phyloP scores from a whole-genome alignment of 1,140 invertebrate genomes.

The Orius insidiosus region DNA sequence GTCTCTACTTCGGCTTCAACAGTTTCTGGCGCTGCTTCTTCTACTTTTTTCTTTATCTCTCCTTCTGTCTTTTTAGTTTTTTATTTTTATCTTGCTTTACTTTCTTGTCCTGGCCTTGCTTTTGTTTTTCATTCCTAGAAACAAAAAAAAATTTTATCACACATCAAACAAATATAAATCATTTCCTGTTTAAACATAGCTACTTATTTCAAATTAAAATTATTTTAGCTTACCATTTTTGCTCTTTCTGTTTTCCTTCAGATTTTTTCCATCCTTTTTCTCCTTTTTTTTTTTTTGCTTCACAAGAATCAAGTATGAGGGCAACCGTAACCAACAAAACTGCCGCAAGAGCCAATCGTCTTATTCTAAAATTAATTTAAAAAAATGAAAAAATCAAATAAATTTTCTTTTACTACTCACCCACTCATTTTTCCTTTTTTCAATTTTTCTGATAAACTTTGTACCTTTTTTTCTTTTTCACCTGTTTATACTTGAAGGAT shows the following conservation, averaged over 20 bases:
- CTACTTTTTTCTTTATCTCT: too few relatives aligned
- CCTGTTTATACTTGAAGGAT: too few relatives aligned
- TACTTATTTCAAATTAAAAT: background rate
- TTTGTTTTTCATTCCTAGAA: too few relatives aligned
- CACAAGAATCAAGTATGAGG: constrained; percentile 1
- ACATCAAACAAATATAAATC: background rate
- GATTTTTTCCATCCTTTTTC: constrained; percentile 1
- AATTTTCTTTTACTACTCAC: background rate
- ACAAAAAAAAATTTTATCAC: too few relatives aligned
- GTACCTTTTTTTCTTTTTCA: too few relatives aligned
- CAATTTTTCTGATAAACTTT: too few relatives aligned
- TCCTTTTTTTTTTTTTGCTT: constrained; percentile 2
- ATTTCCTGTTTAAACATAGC: background rate
- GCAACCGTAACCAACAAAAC: constrained; percentile 5
- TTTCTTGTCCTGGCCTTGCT: too few relatives aligned
- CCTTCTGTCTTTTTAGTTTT: too few relatives aligned
- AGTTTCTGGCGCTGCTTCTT: too few relatives aligned
- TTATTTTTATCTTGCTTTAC: too few relatives aligned
- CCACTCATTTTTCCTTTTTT: too few relatives aligned
- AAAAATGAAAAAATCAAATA: constrained; percentile 1
- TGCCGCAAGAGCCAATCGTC: background rate
- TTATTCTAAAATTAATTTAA: constrained; percentile 4
- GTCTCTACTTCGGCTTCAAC: too few relatives aligned
- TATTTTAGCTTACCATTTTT: background rate
- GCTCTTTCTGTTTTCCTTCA: background rate